Evolutionary conservation across 1,140 invertebrate species (phyloP).

Genomic region (Bombus polaris): DNA sequence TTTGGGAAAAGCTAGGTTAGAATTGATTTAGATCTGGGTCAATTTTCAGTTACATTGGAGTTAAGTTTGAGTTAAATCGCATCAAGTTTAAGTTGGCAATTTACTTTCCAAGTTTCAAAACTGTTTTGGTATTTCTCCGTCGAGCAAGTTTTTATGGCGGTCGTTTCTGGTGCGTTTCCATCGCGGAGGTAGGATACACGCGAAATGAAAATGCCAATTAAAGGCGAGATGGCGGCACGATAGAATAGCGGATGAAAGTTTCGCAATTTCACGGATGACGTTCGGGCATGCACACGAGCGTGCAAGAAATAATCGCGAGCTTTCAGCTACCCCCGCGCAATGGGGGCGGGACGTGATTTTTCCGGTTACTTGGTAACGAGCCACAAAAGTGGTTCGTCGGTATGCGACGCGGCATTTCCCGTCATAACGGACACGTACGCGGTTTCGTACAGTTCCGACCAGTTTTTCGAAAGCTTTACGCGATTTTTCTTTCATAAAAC

Average conservation of each 20-base stretch:
- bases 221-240: neutral
- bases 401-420: neutral
- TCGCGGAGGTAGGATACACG: neutral
- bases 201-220: conserved; percentile 21
- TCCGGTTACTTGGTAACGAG: conserved; percentile 1
- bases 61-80: neutral
- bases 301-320: conserved; percentile 22
- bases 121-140: neutral
- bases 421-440: neutral
- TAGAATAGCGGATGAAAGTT: neutral
- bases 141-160: neutral
- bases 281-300: conserved; percentile 12
- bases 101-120: neutral
- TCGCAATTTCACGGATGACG: conserved; percentile 9
- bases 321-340: neutral
- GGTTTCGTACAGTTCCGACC: neutral
- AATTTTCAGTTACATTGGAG: neutral
- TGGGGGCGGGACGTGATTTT: too few species aligned
- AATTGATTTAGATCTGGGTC: neutral
- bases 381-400: conserved; percentile 9
- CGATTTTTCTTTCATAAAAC: neutral
- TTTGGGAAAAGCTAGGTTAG: too few species aligned
- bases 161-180: neutral
- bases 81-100: neutral
- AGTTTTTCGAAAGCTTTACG: neutral